Percentiles rank a stretch among this genome's conserved stretches.
Conservation (phyloP, 1,140 invertebrate species). For the Watersipora subatra region DNA sequence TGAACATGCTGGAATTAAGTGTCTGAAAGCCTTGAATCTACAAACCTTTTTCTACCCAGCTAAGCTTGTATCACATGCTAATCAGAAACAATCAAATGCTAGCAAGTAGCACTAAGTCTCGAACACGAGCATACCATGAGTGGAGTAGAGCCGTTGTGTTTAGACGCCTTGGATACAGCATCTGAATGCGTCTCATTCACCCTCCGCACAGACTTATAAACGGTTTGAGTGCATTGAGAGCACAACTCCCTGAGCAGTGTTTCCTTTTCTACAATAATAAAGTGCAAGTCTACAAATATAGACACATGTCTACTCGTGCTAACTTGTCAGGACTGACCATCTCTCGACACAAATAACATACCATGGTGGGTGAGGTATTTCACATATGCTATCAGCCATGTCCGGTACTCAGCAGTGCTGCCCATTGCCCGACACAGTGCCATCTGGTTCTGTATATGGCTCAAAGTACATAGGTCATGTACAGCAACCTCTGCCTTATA, state of each 20-base stretch:
- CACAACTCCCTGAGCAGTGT: neutral
- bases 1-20: too few species aligned
- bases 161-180: too few species aligned
- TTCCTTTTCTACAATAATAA: neutral
- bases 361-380: slow-evolving; percentile 63
- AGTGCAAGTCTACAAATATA: neutral
- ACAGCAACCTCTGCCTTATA: slow-evolving; percentile 7
- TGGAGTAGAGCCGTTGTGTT: too few species aligned
- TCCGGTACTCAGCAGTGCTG: slow-evolving; percentile 58
- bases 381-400: slow-evolving; percentile 61
- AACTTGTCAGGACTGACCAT: neutral
- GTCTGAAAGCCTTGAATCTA: too few species aligned
- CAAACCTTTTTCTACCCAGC: too few species aligned
- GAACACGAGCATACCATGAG: too few species aligned
- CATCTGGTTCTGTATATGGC: slow-evolving; percentile 64
- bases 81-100: too few species aligned
- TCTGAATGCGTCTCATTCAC: too few species aligned
- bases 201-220: neutral
- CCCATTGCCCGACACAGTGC: slow-evolving; percentile 52
- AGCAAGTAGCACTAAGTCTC: too few species aligned
- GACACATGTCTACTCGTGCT: too few species aligned
- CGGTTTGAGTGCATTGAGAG: neutral
- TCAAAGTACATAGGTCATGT: slow-evolving; percentile 45
- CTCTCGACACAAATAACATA: slow-evolving; percentile 24
- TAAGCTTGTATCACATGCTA: too few species aligned